phyloP scores from a whole-genome alignment of 2,113 vertebrate genomes.

The Forbesichthys agassizii region DNA sequence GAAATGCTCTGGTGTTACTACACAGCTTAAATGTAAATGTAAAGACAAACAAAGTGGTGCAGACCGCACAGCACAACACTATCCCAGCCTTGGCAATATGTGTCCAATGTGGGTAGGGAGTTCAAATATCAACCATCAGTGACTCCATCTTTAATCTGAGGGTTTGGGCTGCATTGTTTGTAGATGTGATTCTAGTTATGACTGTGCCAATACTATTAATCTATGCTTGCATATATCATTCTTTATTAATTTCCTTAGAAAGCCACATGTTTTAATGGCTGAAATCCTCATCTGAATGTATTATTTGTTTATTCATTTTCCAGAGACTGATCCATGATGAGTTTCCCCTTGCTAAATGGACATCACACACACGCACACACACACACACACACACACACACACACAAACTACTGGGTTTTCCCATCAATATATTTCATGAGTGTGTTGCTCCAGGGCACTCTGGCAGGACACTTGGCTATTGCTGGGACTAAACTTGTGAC shows the following conservation, averaged over 20 bases:
- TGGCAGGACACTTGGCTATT: neutral
- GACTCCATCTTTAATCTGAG: slow-evolving; percentile 38
- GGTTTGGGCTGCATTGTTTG: slow-evolving; percentile 62
- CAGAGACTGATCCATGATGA: neutral
- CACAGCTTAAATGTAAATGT: no score
- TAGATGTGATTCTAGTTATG: slow-evolving; percentile 54
- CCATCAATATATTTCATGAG: neutral
- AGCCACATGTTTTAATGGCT: slow-evolving; percentile 21
- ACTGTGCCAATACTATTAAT: slow-evolving; percentile 35
- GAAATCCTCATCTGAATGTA: slow-evolving; percentile 13
- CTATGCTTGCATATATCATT: slow-evolving; percentile 7
- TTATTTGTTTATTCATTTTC: neutral
- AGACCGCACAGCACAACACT: no score
- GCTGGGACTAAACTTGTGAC: neutral
- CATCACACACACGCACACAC: neutral
- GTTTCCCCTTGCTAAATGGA: slow-evolving; percentile 7
- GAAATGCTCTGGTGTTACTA: no score
- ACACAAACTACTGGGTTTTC: neutral
- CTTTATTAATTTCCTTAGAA: neutral
- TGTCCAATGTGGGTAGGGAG: no score
- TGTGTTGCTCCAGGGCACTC: neutral
- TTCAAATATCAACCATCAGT: no score
- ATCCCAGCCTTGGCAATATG: no score
- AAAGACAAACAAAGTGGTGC: no score
- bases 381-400: neutral